phyloP scores from a whole-genome alignment of 2,888 invertebrate genomes.

The Rhogogaster chlorosoma region DNA sequence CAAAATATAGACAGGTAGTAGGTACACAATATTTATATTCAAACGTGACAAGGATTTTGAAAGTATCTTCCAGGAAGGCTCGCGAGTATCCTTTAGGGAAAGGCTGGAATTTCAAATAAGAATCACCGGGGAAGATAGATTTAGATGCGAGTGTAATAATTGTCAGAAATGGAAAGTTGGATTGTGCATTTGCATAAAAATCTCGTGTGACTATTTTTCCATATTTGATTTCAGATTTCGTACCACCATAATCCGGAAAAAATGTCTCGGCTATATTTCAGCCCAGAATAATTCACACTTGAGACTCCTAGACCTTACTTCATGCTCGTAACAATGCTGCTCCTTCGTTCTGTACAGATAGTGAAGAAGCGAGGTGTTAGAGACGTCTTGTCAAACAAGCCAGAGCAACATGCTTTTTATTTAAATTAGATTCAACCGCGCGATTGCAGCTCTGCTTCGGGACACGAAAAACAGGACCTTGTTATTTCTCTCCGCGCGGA shows the following conservation, averaged over 20 bases:
- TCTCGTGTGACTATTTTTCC: neutral
- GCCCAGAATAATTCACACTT: neutral
- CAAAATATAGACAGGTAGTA: constrained; percentile 39
- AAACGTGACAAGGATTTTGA: constrained; percentile 43
- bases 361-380: constrained; percentile 27
- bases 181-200: neutral
- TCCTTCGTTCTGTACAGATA: neutral
- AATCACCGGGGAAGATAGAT: neutral
- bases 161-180: neutral
- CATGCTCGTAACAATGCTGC: neutral
- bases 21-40: constrained; percentile 43
- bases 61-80: constrained; percentile 28
- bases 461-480: constrained; percentile 29
- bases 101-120: constrained; percentile 25
- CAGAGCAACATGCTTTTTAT: constrained; percentile 11
- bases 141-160: neutral
- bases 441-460: constrained; percentile 26
- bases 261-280: neutral
- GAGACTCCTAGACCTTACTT: neutral
- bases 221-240: neutral
- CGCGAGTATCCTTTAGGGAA: neutral
- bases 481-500: constrained; percentile 31
- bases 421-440: constrained; percentile 37
- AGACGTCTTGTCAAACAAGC: constrained; percentile 39
- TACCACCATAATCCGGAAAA: neutral